Conservation (phyloP, 2,888 invertebrate species). For the Drosophila fulvimacula region DNA sequence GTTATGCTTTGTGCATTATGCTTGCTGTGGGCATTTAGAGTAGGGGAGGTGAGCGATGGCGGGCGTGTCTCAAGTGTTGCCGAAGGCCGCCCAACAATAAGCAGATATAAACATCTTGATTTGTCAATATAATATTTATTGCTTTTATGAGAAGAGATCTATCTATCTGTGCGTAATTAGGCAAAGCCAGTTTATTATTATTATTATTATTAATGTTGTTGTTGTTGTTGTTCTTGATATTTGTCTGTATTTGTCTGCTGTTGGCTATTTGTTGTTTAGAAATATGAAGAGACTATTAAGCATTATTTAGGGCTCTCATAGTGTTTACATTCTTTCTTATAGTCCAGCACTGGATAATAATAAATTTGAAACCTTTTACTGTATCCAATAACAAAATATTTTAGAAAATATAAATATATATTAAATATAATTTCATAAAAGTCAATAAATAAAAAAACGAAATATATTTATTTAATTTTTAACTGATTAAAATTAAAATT, state of each 20-base stretch:
- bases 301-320: background rate
- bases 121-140: conserved; percentile 75
- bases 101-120: conserved; percentile 72
- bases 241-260: conserved; percentile 11
- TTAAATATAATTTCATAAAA: no score
- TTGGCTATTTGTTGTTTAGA: conserved; percentile 7
- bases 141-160: conserved; percentile 54
- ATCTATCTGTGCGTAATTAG: conserved; percentile 51
- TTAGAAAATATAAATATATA: no score
- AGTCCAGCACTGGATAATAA: no score
- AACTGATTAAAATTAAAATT: no score
- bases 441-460: no score
- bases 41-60: background rate
- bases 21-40: conserved; percentile 8
- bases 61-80: conserved; percentile 39
- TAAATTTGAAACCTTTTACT: no score
- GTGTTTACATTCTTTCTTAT: background rate
- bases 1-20: conserved; percentile 37
- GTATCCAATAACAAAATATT: no score
- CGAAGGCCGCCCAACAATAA: conserved; percentile 35
- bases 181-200: conserved; percentile 26
- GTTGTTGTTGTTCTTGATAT: conserved; percentile 7
- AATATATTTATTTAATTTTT: no score
- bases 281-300: background rate
- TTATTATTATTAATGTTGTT: conserved; percentile 17